These are phyloP conservation scores for Mimumesa dahlbomi DNA, from an alignment of 2,888 invertebrate species.

Conservation along the genomic window DNA sequence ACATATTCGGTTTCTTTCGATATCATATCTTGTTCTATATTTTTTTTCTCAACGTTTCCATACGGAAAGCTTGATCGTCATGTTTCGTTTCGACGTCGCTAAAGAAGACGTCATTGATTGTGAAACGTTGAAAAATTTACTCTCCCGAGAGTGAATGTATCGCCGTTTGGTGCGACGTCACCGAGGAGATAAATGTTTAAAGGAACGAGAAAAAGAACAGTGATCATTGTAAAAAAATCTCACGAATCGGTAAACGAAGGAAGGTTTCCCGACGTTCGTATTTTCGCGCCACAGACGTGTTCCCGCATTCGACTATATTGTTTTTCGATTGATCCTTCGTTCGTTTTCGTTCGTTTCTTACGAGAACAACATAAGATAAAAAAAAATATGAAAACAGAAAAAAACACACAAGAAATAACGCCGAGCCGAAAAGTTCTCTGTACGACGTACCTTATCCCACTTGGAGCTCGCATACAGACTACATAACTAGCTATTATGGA, in stretches of 20 bases:
- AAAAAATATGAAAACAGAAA: background rate
- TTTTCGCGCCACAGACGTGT: slow-evolving; percentile 69
- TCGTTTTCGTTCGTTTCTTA: slow-evolving; percentile 43
- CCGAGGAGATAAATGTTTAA: background rate
- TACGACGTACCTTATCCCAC: slow-evolving; percentile 76
- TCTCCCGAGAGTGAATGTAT: background rate
- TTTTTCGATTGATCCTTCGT: slow-evolving; percentile 38
- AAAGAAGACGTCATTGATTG: background rate
- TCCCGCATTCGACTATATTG: slow-evolving; percentile 63
- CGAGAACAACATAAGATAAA: slow-evolving; percentile 30
- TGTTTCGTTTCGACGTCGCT: background rate
- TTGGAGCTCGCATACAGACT: slow-evolving; percentile 75
- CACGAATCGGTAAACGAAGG: slow-evolving; percentile 46
- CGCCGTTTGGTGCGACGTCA: background rate
- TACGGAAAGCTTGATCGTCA: background rate
- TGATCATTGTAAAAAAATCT: slow-evolving; percentile 3
- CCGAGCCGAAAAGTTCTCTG: slow-evolving; percentile 71
- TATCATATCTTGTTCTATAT: background rate
- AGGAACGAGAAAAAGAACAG: background rate
- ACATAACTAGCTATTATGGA: slow-evolving; percentile 72
- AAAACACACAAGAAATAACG: slow-evolving; percentile 36
- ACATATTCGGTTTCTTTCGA: background rate
- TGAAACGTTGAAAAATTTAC: background rate
- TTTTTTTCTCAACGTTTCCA: background rate
- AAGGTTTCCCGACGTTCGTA: slow-evolving; percentile 66